Base-by-base conservation (phyloP, 2,797 vertebrate genomes). In the Hydrophis major region DNA sequence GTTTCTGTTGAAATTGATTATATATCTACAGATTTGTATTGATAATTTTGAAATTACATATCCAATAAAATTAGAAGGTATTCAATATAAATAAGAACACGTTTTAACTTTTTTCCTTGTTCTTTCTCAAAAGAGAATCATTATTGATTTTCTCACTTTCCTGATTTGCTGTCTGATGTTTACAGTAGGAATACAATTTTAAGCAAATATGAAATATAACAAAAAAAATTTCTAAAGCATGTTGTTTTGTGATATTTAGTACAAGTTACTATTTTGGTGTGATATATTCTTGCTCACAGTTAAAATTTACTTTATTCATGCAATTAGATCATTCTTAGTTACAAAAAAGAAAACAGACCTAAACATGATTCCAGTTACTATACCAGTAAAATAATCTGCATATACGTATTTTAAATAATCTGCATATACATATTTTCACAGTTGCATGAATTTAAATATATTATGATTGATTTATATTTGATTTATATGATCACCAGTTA, bases 31-130 rank as follows among this genome's bases (percentile, higher is more conserved):
- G 95, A 96, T 96, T 94, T 98, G 97, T 98, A 98, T 96, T 96
- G 95, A 97, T 94, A 96, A 91, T 93, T 95, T 97, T 96, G 66
- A 96, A 89, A 97, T 95, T 97, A 97, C 97, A 97, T 96, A 96
- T 96, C 95, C 96, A 98, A 98, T 98, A 98, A 98, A 98, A 95
- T 90, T 94, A 98, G 97, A 96, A 97, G 96, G 95, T 94, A 94
- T 96, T 97, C 96, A 66, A 96, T 97, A 96, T 95, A 91, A 97
- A 95, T 94, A 92, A 96, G 89, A 92, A 92, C 69, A 2, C 90
- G 95, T 95, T 97, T 96, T 95, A 97, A 95, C 96, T 97, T 94
- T 96, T 96, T 57, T 96, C 95, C 8, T 1, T 50, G 5, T 89
- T 94, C 25, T 90, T 8, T 94, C 94, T 93, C 90, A 93, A 94